Conservation (phyloP, 2,797 vertebrate species). For the Corythornis leucogaster region DNA sequence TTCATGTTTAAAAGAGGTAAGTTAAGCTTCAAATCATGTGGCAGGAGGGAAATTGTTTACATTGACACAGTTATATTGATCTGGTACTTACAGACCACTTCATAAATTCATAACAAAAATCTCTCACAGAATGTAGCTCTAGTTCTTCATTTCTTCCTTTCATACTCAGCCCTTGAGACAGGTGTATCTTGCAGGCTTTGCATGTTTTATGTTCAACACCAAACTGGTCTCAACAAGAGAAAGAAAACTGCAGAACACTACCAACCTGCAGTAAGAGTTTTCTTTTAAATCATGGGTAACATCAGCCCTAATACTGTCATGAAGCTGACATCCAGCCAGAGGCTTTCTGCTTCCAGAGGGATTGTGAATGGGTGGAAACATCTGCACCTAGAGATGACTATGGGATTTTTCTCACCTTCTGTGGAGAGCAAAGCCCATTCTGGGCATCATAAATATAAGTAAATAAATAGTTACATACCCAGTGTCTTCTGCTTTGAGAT, state of each 20-base stretch:
- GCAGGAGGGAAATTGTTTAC: too few relatives aligned
- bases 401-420: not conserved
- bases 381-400: not conserved
- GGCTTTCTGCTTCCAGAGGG: not conserved
- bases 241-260: not conserved
- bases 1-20: not conserved
- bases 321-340: not conserved
- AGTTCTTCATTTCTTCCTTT: not conserved
- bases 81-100: not conserved
- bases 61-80: not conserved
- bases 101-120: not conserved
- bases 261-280: not conserved
- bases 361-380: not conserved
- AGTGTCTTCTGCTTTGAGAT: constrained; percentile 80
- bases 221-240: not conserved
- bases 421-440: not conserved
- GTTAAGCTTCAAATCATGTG: too few relatives aligned
- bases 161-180: not conserved
- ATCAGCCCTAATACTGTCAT: not conserved
- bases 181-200: not conserved
- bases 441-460: not conserved
- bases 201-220: not conserved
- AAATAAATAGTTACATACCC: constrained; percentile 69
- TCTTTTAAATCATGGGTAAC: not conserved
- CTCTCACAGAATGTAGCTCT: not conserved